Evolutionary conservation across 1,140 invertebrate genomes (phyloP), one percentile per base, ranked within the genome.

Genomic region (Drosophila bocqueti): DNA sequence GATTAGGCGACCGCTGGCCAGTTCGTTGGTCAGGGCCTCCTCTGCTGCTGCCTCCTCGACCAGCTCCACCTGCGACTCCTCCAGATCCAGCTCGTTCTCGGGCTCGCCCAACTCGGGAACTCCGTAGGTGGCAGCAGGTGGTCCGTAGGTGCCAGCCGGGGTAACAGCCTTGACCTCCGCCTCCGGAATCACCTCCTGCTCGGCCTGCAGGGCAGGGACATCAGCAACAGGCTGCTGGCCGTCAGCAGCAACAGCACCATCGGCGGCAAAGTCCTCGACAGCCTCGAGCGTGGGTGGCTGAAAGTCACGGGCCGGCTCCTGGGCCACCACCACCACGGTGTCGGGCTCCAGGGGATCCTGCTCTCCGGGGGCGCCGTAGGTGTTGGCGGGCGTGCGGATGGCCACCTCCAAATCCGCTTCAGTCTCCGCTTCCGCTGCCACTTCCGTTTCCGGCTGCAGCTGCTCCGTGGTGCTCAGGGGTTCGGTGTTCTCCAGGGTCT

Each of bases 171-270:
- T 79, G n/a, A 38, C 57, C 52, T 58, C 64, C 18, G 60, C 54
- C 18, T 79, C 81, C 1, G 59, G 38, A 21, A 60, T 66, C 42
- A 76, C 9, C 31, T 61, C 57, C 31, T 55, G 45, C 63, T 87
- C 50, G 18, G 64, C 43, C 15, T 75, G 46, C 52, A 78, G 36
- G 84, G 78, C 76, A 86, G 91, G 91, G 78, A 92, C 57, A 92
- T 92, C 91, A 92, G 82, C 83, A 89, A 91, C 84, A 90, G 90
- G 90, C 89, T 83, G 79, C 78, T 90, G 79, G 59, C 78, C 73
- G 76, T 29, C 52, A 91, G 67, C 66, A 83, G 40, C 52, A 89
- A 46, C 63, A 83, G 54, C 10, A 69, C 60, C 76, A 82, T 69
- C 79, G 71, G 83, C 66, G 73, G 76, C 76, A 81, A 91, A 91